Evolutionary conservation across 2,888 invertebrate genomes (phyloP).

Genomic region (Mythimna albipuncta): DNA sequence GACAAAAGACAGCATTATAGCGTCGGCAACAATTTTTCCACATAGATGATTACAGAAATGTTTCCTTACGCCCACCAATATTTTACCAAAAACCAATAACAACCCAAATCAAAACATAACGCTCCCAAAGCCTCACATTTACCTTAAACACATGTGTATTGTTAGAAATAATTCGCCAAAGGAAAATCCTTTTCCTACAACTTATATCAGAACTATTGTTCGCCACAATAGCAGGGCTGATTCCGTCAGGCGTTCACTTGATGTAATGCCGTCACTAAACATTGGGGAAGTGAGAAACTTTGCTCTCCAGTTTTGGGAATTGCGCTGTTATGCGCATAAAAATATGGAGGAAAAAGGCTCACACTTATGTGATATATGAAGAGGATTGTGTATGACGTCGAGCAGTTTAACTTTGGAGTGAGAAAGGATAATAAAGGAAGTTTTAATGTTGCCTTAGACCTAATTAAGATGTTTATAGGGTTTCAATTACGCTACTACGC

Average conservation of each 20-base stretch:
- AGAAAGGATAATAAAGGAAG: background rate
- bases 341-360: constrained; percentile 56
- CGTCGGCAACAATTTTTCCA: background rate
- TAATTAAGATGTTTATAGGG: background rate
- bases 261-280: constrained; percentile 65
- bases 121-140: constrained; percentile 26
- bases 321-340: constrained; percentile 47
- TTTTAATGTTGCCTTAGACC: background rate
- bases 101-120: constrained; percentile 35
- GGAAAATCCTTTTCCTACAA: constrained; percentile 82
- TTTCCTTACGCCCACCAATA: background rate
- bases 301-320: constrained; percentile 49
- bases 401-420: constrained; percentile 22
- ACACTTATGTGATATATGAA: constrained; percentile 43
- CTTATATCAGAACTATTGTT: constrained; percentile 85
- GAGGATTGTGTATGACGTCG: constrained; percentile 25
- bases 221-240: constrained; percentile 84
- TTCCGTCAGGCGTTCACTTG: constrained; percentile 77
- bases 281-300: constrained; percentile 59
- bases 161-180: constrained; percentile 82
- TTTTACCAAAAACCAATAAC: constrained; percentile 15
- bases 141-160: constrained; percentile 64
- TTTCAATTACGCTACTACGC: background rate
- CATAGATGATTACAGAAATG: constrained; percentile 7
- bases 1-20: background rate